Base-by-base conservation (phyloP, 2,888 invertebrate genomes). In the Troilus luridus region DNA sequence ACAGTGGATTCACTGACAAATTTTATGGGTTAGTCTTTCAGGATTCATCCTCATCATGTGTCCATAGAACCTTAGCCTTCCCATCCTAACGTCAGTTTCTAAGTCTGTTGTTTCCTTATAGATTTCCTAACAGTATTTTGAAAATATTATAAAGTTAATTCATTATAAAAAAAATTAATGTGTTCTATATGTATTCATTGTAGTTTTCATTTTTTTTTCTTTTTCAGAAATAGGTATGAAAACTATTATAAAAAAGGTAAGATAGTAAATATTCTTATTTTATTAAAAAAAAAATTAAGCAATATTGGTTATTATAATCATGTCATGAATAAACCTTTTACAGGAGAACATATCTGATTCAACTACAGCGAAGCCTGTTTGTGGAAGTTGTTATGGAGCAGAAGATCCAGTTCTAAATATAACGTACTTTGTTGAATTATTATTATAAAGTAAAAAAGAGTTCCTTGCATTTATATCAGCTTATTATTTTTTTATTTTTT, bases 331-430 rank as follows among this genome's bases (percentile, higher is more conserved):
- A 88, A n/a, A 56, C 19, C 24, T 11, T 56, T 91, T 88, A 19
- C 24, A 85, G 90, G 67, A 91, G 56, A 89, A 92, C 62, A 58
- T 41, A 41, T 3, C 90, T 58, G 77, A 88, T 41, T 21, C 90
- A 56, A 41, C 91, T 58, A 88, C 91, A 60, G 64, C 88, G 6
- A 85, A 88, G 27, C 72, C 89, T 93, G 94, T 95, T 93, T 99
- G 99, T 95, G 98, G 98, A 89, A 98, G 98, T 94, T 99, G 99
- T 94, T 99, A 99, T 95, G 99, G 99, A 91, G 99, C 99, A 77
- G 97, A 95, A 93, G 94, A 94, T 85, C 94, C 94, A 58, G 93
- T 92, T 91, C 88, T 91, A 81, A 93, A 93, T 91, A 92, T 94
- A 91, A 94, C 94, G 94, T 94, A 93, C 17, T 77, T 0, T 2